Base-by-base conservation (phyloP, 2,888 invertebrate genomes). In the Cyclophora albipunctata region DNA sequence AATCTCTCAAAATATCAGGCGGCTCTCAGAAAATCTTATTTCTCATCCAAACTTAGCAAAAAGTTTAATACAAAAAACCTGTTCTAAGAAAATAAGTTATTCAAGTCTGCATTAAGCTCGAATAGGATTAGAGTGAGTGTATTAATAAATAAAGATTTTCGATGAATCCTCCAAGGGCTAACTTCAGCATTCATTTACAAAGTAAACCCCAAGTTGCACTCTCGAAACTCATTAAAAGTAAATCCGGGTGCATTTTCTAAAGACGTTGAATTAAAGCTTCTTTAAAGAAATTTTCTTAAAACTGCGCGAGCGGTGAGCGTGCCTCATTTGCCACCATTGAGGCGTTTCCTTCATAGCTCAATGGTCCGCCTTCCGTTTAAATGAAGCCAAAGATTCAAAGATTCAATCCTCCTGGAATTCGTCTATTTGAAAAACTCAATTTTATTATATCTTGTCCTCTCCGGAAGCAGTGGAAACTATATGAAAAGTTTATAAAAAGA, bases 161-260 rank as follows among this genome's bases (percentile, higher is more conserved):
- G 60, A 64, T 67, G 60, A 64, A 62, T 64, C 57, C 54, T 63
- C 58, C 53, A 58, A 63, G 61, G 64, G 64, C 67, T 62, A 71
- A 74, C 72, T 77, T 63, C 66, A 64, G 75, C 67, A 80, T 84
- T 84, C 75, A 81, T 82, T 80, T 73, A 78, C 74, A 79, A 80
- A 82, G 81, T 80, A 84, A 84, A 79, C 76, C 81, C 71, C 78
- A 77, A 84, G 75, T 82, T 79, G 79, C 74, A 76, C 78, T 76
- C 78, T 78, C 75, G 73, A 80, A 86, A 86, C 84, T 88, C 86
- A 87, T 88, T 88, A 87, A 87, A 87, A 86, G 82, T 83, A 84
- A 85, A 87, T 85, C 84, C 79, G 73, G 75, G 66, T 76, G 85
- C 82, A 82, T 81, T 85, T 85, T 85, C 82, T 77, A 83, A 83